Base-by-base conservation (phyloP, 2,113 vertebrate species). In the Mormyrus iriodes region DNA sequence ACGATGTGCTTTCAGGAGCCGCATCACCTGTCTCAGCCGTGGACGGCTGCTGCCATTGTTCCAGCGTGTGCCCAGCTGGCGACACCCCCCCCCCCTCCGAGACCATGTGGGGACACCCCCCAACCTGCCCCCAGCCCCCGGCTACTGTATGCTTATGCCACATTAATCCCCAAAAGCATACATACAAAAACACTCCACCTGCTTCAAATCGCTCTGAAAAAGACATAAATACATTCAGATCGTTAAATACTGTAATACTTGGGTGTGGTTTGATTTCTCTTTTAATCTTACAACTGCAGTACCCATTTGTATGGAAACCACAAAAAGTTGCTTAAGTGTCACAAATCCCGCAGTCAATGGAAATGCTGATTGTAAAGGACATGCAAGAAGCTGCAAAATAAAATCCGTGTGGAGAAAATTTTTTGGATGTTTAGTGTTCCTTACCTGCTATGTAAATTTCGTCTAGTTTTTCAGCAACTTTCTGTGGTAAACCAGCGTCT, bases 381-480 rank as follows among this genome's bases (percentile, higher is more conserved):
- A 91, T 96, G 94, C 93, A 93, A 93, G 93, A 93, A 94, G 91
- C 89, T 31, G 90, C 27, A 61, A 87, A 46, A 51, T 58, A 61
- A 90, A 73, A 84, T 58, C 52, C 21, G 24, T 27, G 76, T 46
- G 27, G 24, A 85, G 93, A n/a, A 73, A 91, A 88, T 91, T 90
- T 95, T 95, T 86, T 90, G 94, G 94, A 94, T 96, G 95, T 95
- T 93, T 94, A 91, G 92, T 88, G 85, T 90, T 92, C 95, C 96
- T 97, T 95, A 99, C 98, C 98, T 97, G 98, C 97, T 95, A 98
- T 94, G 94, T 99, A 99, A 95, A 99, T 98, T 95, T 99, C 97
- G 92, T 99, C 98, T 93, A 99, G 96, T 95, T 99, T 99, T 96
- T 99, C 98, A 89, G 98, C 98, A 93, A 99, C 97, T 93, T 97